phyloP scores from a whole-genome alignment of 2,888 invertebrate genomes.

The Odontothrips loti region DNA sequence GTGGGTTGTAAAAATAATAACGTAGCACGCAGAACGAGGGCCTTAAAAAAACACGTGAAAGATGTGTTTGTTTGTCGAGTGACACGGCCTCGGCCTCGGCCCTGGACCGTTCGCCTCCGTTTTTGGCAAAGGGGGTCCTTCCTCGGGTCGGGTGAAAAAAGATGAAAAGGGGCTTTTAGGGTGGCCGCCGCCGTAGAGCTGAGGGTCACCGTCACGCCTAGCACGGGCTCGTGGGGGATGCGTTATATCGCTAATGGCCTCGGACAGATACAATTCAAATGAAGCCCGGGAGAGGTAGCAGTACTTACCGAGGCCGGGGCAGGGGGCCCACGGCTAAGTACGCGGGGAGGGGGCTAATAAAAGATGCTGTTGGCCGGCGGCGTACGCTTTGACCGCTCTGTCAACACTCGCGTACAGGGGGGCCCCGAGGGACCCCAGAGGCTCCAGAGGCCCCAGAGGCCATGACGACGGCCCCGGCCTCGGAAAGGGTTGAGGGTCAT shows the following conservation, averaged over 20 bases:
- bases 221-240: too few relatives aligned
- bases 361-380: not conserved
- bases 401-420: not conserved
- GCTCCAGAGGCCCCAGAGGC: too few relatives aligned
- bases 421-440: too few relatives aligned
- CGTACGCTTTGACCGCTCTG: not conserved
- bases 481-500: too few relatives aligned
- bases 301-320: too few relatives aligned
- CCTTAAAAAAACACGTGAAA: not conserved
- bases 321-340: not conserved
- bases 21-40: not conserved
- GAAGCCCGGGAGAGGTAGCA: too few relatives aligned
- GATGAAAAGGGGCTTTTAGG: not conserved
- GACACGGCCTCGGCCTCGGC: not conserved
- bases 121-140: not conserved
- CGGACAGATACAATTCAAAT: too few relatives aligned
- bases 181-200: not conserved
- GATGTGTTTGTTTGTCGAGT: not conserved
- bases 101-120: not conserved
- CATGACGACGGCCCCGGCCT: too few relatives aligned
- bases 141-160: not conserved
- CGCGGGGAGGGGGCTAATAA: not conserved
- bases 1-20: constrained; percentile 2
- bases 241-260: too few relatives aligned
- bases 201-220: too few relatives aligned